These are phyloP conservation scores for Thereva nobilitata DNA, from an alignment of 2,888 invertebrate genomes.

Conservation along the genomic window DNA sequence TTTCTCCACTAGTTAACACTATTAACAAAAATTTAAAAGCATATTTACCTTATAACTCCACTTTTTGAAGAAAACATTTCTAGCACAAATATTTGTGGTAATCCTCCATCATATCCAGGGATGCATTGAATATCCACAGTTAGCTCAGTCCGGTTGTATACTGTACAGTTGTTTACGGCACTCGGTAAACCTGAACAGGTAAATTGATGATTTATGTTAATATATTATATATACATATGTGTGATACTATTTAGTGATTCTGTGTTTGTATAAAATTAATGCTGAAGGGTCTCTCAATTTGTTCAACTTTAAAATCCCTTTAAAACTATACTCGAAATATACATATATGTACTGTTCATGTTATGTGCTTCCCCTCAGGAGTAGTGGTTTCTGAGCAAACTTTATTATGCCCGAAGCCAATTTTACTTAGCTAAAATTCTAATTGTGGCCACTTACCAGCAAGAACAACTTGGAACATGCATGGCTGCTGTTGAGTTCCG, in stretches of 20 bases:
- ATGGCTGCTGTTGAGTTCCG: conserved; percentile 80
- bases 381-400: neutral
- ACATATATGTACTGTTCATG: no score
- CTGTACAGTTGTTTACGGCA: conserved; percentile 80
- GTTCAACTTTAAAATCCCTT: no score
- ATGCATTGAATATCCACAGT: conserved; percentile 81
- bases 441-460: conserved; percentile 67
- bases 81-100: conserved; percentile 82
- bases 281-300: no score
- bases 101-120: conserved; percentile 85
- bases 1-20: no score
- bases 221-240: no score
- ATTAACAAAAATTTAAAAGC: conserved; percentile 24
- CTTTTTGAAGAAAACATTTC: conserved; percentile 68
- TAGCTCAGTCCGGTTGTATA: conserved; percentile 83
- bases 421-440: neutral
- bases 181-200: conserved; percentile 75
- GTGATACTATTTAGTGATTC: no score
- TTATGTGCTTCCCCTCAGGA: no score
- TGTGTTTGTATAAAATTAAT: no score
- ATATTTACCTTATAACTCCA: conserved; percentile 56
- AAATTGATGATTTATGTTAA: neutral
- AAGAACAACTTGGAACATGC: conserved; percentile 86
- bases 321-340: no score
- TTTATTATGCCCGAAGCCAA: neutral